A percentile compares a stretch with the other conserved stretches of the same genome.
These are phyloP conservation scores for Protophormia terraenovae DNA, from an alignment of 2,888 invertebrate species.

Conservation along the genomic window DNA sequence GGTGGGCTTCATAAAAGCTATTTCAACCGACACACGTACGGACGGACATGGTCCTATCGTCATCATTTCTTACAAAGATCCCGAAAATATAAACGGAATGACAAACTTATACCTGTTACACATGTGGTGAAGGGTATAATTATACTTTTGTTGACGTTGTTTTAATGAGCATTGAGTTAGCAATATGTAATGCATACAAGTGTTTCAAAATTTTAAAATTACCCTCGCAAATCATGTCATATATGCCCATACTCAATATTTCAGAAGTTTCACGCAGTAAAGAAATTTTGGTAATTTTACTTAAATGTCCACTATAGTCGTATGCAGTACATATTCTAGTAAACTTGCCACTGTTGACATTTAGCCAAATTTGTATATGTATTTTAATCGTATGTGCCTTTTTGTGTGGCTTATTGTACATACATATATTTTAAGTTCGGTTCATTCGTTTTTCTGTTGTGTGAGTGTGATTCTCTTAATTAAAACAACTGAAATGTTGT, in stretches of 20 bases:
- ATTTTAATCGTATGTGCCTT: slow-evolving; percentile 4
- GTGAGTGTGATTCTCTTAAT: slow-evolving; percentile 55
- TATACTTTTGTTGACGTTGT: too few relatives aligned
- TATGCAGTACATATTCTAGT: not conserved
- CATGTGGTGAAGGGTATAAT: too few relatives aligned
- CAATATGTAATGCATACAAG: too few relatives aligned
- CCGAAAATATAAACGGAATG: too few relatives aligned
- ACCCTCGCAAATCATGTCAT: not conserved
- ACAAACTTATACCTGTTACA: too few relatives aligned
- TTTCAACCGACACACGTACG: too few relatives aligned
- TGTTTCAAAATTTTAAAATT: not conserved
- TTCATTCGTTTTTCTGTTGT: slow-evolving; percentile 2
- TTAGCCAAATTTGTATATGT: slow-evolving; percentile 39
- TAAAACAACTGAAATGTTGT: slow-evolving; percentile 60
- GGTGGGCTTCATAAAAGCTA: too few relatives aligned
- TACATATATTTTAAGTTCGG: not conserved
- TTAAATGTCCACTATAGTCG: slow-evolving; percentile 3
- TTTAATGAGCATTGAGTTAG: too few relatives aligned
- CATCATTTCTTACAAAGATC: too few relatives aligned
- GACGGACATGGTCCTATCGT: too few relatives aligned
- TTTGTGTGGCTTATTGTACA: slow-evolving; percentile 26
- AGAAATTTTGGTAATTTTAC: not conserved
- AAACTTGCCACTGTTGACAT: slow-evolving; percentile 47
- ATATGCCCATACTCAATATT: not conserved
- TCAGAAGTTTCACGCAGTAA: slow-evolving; percentile 20